These are phyloP conservation scores for Gallinago media DNA, from an alignment of 2,113 vertebrate species.

Conservation along the genomic window DNA sequence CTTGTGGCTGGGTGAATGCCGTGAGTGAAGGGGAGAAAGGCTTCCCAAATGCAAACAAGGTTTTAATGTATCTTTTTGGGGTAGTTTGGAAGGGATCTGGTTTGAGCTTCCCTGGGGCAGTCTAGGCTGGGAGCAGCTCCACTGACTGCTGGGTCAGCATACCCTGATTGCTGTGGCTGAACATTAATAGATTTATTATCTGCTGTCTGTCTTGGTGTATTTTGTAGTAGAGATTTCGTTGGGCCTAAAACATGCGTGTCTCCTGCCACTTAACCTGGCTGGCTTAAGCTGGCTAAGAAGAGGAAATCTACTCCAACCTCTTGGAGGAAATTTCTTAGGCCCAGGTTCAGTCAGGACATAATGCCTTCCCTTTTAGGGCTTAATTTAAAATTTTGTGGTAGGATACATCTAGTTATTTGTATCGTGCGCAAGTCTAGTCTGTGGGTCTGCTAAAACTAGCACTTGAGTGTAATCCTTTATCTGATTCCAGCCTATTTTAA, in stretches of 20 bases:
- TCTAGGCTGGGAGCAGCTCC: neutral
- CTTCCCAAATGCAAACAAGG: neutral
- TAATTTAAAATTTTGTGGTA: neutral
- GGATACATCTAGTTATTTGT: neutral
- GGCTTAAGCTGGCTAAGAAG: neutral
- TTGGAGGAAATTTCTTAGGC: neutral
- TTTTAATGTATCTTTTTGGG: neutral
- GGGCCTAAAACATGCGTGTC: neutral
- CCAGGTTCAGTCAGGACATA: neutral
- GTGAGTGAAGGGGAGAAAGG: neutral
- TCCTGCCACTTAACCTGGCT: neutral
- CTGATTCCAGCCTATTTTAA: neutral
- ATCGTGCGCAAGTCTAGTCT: neutral
- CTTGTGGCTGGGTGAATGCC: neutral
- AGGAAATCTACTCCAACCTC: neutral
- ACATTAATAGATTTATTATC: neutral
- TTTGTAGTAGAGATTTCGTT: neutral
- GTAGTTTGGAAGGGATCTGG: neutral
- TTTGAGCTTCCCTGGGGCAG: neutral
- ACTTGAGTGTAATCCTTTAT: neutral
- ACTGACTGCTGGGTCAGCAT: neutral
- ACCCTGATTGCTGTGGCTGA: neutral
- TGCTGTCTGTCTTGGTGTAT: neutral
- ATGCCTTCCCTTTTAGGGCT: neutral
- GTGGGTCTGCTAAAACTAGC: fast-evolving